Conservation (phyloP, 1,140 invertebrate genomes). For the Eueides isabella region DNA sequence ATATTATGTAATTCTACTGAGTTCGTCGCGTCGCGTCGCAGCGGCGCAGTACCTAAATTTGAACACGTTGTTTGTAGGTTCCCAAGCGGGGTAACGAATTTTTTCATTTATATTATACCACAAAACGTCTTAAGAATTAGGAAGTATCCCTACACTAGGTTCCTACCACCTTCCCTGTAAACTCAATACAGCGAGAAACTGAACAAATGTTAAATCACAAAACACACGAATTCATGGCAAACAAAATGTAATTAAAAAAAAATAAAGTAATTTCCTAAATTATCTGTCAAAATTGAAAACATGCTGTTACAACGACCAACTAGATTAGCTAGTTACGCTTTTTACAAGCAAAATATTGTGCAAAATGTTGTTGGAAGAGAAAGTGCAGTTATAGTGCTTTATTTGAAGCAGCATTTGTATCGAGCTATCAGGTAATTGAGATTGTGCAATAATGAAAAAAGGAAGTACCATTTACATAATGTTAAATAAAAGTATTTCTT, state of each 20-base stretch:
- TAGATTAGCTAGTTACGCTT: background rate
- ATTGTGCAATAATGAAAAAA: constrained; percentile 2
- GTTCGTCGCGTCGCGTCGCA: too few species aligned
- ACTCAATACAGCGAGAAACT: too few species aligned
- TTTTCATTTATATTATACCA: too few species aligned
- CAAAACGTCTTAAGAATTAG: too few species aligned
- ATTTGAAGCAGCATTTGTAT: constrained; percentile 8
- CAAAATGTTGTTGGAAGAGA: background rate
- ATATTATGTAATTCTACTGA: too few species aligned
- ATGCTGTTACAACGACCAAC: background rate
- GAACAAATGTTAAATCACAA: background rate
- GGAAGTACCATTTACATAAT: background rate
- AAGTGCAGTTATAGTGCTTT: background rate
- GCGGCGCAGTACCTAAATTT: too few species aligned
- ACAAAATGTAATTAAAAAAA: background rate
- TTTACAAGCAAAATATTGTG: background rate
- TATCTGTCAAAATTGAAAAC: constrained; percentile 4
- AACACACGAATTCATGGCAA: background rate
- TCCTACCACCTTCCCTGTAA: too few species aligned
- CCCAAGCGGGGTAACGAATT: too few species aligned
- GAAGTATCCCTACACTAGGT: too few species aligned
- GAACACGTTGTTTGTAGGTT: too few species aligned
- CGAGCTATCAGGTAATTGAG: background rate
- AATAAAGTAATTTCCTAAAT: background rate
- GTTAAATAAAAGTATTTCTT: background rate